These are phyloP conservation scores for Malurus splendens DNA, from an alignment of 2,797 vertebrate species.

Conservation along the genomic window DNA sequence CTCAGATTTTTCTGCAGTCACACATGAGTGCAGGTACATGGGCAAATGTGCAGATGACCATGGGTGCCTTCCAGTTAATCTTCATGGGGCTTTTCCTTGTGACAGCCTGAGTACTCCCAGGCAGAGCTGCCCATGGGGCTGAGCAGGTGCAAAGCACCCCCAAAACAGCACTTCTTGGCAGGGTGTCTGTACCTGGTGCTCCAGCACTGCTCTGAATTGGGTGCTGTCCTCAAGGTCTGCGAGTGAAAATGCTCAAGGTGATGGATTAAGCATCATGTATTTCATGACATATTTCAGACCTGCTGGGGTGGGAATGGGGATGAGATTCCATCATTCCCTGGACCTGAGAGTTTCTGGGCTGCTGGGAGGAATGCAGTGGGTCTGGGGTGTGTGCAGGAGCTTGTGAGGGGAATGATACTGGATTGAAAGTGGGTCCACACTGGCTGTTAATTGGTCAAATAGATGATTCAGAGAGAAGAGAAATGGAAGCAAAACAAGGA, in stretches of 20 bases:
- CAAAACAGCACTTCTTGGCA: not conserved
- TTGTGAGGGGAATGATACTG: not conserved
- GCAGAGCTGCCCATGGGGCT: not conserved
- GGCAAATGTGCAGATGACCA: not conserved
- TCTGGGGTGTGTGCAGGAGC: not conserved
- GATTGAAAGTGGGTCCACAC: rapidly evolving
- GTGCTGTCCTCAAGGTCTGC: not conserved
- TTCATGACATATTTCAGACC: no score
- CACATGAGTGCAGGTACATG: not conserved
- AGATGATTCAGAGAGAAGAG: not conserved
- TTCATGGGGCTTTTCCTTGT: not conserved
- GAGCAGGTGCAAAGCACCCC: not conserved
- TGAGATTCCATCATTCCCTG: not conserved
- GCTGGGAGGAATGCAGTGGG: not conserved
- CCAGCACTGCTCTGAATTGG: not conserved
- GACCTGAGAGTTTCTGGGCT: not conserved
- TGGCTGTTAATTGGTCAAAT: not conserved
- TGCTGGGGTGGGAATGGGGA: not conserved
- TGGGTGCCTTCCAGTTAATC: rapidly evolving
- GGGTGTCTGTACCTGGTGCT: not conserved
- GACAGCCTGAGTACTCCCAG: not conserved
- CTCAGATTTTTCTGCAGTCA: not conserved
- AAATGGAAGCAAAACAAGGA: not conserved
- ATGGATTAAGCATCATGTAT: not conserved
- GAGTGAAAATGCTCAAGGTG: not conserved